Percentiles rank a stretch among this genome's conserved stretches.
These are phyloP conservation scores for Limenitis camilla DNA, from an alignment of 2,888 invertebrate species.

Conservation along the genomic window DNA sequence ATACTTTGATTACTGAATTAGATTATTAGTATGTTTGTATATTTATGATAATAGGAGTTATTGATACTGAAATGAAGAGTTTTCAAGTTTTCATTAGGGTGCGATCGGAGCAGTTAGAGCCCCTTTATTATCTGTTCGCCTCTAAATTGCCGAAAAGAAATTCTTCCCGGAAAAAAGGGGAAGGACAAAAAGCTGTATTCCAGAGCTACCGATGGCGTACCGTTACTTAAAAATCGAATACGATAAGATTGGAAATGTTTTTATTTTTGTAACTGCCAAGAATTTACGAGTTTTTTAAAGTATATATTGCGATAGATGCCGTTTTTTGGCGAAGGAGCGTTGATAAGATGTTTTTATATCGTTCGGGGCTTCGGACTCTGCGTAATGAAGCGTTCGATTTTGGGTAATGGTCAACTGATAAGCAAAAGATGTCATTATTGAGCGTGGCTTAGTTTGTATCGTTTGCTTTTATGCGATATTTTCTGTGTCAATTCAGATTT, in stretches of 20 bases:
- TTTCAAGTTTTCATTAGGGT: constrained; percentile 71
- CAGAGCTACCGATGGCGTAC: constrained; percentile 64
- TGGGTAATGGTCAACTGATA: constrained; percentile 74
- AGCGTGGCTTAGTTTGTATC: constrained; percentile 61
- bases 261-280: constrained; percentile 68
- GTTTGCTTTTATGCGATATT: constrained; percentile 37
- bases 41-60: constrained; percentile 16
- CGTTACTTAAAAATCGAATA: constrained; percentile 74
- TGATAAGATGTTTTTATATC: constrained; percentile 70
- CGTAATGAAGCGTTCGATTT: constrained; percentile 72
- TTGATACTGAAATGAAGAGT: constrained; percentile 52
- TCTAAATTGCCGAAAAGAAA: constrained; percentile 74
- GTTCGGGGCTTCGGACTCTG: constrained; percentile 60
- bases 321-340: constrained; percentile 55
- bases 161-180: constrained; percentile 65
- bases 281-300: constrained; percentile 67
- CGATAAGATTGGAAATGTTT: constrained; percentile 71
- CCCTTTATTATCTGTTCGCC: constrained; percentile 74
- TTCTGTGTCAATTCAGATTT: constrained; percentile 4
- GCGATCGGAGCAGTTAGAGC: constrained; percentile 71
- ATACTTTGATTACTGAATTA: too few species aligned
- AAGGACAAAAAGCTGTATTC: constrained; percentile 67
- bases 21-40: too few species aligned
- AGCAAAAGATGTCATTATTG: constrained; percentile 72
- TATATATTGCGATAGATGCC: constrained; percentile 65